Percentiles rank a stretch among this genome's conserved stretches.
phyloP scores from a whole-genome alignment of 2,888 invertebrate genomes.

The Hymenopus coronatus region DNA sequence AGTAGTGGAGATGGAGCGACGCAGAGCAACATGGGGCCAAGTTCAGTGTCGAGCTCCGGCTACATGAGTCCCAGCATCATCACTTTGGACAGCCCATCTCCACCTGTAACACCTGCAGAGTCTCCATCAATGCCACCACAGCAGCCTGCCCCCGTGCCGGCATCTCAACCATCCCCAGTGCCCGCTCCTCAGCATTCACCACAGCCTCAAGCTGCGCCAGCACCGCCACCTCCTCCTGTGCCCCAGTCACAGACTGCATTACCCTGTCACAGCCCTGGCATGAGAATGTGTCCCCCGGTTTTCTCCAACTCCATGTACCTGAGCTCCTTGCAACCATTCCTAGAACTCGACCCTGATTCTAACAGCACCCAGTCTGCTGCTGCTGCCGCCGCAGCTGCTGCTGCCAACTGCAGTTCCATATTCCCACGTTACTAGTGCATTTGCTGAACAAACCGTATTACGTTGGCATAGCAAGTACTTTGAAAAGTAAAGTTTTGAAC shows the following conservation, averaged over 20 bases:
- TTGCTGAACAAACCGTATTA: not conserved
- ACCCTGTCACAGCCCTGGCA: not conserved
- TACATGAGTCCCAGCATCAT: slow-evolving; percentile 62
- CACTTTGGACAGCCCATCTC: slow-evolving; percentile 63
- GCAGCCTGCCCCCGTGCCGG: not conserved
- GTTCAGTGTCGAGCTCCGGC: slow-evolving; percentile 59
- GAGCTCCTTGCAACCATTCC: slow-evolving; percentile 3
- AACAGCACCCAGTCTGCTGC: slow-evolving; percentile 10
- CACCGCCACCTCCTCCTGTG: not conserved
- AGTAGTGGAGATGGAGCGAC: slow-evolving; percentile 40
- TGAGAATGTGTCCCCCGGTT: not conserved
- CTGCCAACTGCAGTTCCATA: not conserved
- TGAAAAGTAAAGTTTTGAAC: too few relatives aligned
- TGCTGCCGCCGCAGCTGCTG: too few relatives aligned
- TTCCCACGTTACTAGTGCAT: not conserved
- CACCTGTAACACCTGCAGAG: slow-evolving; percentile 44
- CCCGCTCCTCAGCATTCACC: not conserved
- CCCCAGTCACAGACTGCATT: too few relatives aligned
- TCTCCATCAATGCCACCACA: slow-evolving; percentile 17
- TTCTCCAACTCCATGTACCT: slow-evolving; percentile 6
- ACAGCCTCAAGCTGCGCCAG: not conserved
- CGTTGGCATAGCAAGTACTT: not conserved
- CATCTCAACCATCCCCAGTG: not conserved
- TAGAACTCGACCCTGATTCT: slow-evolving; percentile 27
- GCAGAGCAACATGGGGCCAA: slow-evolving; percentile 5